Evolutionary conservation across 2,888 invertebrate genomes (phyloP).

Genomic region (Volucella inanis): DNA sequence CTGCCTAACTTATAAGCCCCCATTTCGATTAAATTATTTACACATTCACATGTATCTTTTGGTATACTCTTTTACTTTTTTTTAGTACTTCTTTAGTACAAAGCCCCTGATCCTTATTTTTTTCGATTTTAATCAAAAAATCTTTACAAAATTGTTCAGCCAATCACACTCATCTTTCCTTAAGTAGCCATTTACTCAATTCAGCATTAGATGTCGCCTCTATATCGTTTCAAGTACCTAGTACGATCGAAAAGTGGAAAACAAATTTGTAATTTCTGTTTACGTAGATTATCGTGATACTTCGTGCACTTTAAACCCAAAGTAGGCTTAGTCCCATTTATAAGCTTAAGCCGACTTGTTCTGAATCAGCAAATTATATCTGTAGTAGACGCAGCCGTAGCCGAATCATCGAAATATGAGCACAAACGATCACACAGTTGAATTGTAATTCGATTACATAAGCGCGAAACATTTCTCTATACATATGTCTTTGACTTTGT

Average conservation of each 20-base stretch:
- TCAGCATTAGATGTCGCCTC: too few species aligned
- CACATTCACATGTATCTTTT: too few species aligned
- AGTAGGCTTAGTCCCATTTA: background rate
- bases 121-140: too few species aligned
- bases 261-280: background rate
- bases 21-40: too few species aligned
- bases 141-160: too few species aligned
- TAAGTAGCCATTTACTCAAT: too few species aligned
- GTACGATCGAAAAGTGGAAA: background rate
- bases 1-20: too few species aligned
- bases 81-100: too few species aligned
- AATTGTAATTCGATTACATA: slow-evolving; percentile 18
- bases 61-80: too few species aligned
- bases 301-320: slow-evolving; percentile 24
- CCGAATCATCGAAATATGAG: slow-evolving; percentile 13
- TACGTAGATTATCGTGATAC: slow-evolving; percentile 10
- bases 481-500: background rate
- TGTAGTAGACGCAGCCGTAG: background rate
- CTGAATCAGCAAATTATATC: slow-evolving; percentile 15
- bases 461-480: slow-evolving; percentile 32
- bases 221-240: too few species aligned
- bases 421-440: slow-evolving; percentile 15
- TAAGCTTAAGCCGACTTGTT: background rate
- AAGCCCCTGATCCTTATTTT: too few species aligned
- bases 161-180: too few species aligned